Percentiles rank a stretch among this genome's conserved stretches.
Evolutionary conservation across 2,797 vertebrate species (phyloP).

Genomic region (Sphaeramia orbicularis): DNA sequence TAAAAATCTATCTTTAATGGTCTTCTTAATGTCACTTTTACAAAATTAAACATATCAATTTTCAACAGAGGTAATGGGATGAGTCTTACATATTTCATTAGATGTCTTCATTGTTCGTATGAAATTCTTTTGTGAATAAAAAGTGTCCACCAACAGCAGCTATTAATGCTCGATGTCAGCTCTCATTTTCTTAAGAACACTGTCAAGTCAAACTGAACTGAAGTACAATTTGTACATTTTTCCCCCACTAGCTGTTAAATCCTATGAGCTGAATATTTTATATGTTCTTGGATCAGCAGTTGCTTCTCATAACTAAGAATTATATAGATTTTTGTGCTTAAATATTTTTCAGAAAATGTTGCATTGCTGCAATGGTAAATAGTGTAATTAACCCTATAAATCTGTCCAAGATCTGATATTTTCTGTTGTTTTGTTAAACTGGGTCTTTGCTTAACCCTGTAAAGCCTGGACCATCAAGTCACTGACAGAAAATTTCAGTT

Average conservation of each 20-base stretch:
- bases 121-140: background rate
- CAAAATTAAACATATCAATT: background rate
- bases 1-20: background rate
- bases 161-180: background rate
- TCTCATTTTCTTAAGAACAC: conserved; percentile 6
- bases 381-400: no score
- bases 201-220: conserved; percentile 1
- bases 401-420: no score
- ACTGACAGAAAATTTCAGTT: no score
- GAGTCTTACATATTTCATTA: conserved; percentile 15
- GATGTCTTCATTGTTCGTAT: background rate
- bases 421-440: no score
- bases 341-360: no score
- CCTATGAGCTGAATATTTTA: conserved; percentile 5
- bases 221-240: background rate
- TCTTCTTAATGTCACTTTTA: background rate
- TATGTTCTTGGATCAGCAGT: background rate
- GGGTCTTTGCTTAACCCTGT: no score
- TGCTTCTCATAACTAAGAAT: background rate
- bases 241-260: background rate
- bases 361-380: no score
- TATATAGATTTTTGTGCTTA: no score
- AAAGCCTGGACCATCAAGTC: no score
- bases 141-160: background rate
- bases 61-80: conserved; percentile 14